These are phyloP conservation scores for Sebastes hubbsi DNA, from an alignment of 2,797 vertebrate genomes.

Conservation along the genomic window DNA sequence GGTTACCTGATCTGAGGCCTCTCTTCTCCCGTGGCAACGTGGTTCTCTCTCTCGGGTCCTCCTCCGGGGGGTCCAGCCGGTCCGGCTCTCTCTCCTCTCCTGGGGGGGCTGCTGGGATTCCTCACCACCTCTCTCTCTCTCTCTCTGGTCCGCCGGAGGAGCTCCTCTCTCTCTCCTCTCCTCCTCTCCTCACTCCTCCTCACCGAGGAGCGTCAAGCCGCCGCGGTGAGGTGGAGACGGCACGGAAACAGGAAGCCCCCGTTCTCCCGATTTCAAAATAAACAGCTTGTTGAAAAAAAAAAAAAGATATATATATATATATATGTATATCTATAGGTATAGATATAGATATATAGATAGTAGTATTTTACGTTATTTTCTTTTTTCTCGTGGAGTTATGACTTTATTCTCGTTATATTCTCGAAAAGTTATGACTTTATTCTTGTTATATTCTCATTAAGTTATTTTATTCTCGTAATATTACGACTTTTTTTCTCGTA, in stretches of 20 bases:
- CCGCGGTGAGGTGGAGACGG: neutral
- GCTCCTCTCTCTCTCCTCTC: constrained; percentile 60
- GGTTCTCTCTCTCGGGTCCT: constrained; percentile 76
- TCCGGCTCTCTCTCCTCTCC: constrained; percentile 65
- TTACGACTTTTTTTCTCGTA: too few species aligned
- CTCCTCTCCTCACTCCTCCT: constrained; percentile 37
- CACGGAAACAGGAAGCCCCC: neutral
- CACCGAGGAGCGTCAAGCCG: constrained; percentile 54
- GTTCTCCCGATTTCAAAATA: constrained; percentile 41
- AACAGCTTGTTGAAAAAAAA: neutral
- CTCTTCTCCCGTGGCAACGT: constrained; percentile 73
- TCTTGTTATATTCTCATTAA: rapidly evolving
- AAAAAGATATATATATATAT: neutral
- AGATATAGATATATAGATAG: too few species aligned
- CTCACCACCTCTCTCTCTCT: constrained; percentile 60
- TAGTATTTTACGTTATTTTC: too few species aligned
- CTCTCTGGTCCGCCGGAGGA: constrained; percentile 64
- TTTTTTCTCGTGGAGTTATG: too few species aligned
- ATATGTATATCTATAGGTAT: too few species aligned
- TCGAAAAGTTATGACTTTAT: too few species aligned
- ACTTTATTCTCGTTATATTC: too few species aligned
- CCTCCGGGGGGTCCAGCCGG: constrained; percentile 77
- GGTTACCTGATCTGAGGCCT: constrained; percentile 81
- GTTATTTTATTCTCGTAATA: too few species aligned
- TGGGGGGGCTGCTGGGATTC: constrained; percentile 68